phyloP scores from a whole-genome alignment of 2,113 vertebrate genomes.

The Eleginops maclovinus region DNA sequence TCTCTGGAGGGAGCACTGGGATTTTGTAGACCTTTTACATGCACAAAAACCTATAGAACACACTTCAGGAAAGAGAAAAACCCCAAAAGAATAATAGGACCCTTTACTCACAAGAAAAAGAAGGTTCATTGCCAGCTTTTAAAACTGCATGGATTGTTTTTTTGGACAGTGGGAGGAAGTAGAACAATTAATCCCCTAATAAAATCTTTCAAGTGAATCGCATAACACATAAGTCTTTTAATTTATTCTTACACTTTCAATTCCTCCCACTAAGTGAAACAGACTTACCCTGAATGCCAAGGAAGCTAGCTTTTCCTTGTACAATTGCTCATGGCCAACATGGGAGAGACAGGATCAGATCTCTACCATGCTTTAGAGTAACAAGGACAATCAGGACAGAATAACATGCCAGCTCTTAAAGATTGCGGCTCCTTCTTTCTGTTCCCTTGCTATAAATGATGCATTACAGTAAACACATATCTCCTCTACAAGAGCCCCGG shows the following conservation, averaged over 20 bases:
- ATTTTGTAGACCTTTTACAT: no score
- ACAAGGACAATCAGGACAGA: conserved; percentile 42
- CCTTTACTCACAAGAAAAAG: not conserved
- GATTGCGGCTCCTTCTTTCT: conserved; percentile 14
- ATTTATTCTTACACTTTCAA: not conserved
- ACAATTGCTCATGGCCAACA: conserved; percentile 9
- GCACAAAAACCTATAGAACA: no score
- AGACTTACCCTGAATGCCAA: not conserved
- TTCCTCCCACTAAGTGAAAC: not conserved
- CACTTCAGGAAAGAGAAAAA: no score
- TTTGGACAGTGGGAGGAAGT: not conserved
- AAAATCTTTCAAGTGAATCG: no score
- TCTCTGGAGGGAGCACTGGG: no score
- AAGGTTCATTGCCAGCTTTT: not conserved
- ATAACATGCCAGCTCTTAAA: conserved; percentile 36
- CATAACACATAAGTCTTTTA: not conserved
- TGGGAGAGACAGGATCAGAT: conserved; percentile 8
- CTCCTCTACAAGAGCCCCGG: conserved; percentile 1
- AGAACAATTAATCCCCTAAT: not conserved
- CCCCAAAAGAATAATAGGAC: no score
- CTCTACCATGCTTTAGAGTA: conserved; percentile 38
- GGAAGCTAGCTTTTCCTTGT: not conserved
- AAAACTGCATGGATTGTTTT: not conserved
- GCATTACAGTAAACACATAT: conserved; percentile 48
- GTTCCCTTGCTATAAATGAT: conserved; percentile 15